Percentiles rank a stretch among this genome's conserved stretches.
phyloP scores from a whole-genome alignment of 2,888 invertebrate genomes.

The Clunio marinus region DNA sequence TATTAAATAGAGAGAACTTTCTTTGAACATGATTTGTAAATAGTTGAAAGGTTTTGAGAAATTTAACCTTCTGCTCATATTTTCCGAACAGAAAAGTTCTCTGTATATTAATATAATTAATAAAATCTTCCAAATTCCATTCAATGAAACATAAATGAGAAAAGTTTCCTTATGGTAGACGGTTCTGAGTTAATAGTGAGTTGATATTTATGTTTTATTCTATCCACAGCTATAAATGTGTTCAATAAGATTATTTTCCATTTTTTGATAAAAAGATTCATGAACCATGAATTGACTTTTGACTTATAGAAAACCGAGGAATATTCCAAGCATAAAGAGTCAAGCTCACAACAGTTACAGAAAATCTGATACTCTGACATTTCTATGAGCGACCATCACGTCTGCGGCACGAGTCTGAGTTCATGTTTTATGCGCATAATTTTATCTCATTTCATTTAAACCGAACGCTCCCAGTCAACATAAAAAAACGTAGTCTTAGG shows the following conservation, averaged over 20 bases:
- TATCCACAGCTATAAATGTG: neutral
- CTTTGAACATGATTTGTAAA: too few species aligned
- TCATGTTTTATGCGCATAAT: constrained; percentile 30
- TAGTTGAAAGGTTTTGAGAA: too few species aligned
- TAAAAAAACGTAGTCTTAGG: neutral
- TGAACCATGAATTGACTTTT: constrained; percentile 4
- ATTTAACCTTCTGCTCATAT: too few species aligned
- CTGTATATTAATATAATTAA: neutral
- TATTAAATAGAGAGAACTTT: too few species aligned
- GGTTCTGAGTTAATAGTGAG: neutral
- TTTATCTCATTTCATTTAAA: constrained; percentile 17
- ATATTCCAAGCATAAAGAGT: neutral
- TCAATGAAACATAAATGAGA: neutral
- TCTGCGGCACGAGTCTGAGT: neutral
- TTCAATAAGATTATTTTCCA: too few species aligned
- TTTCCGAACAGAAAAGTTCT: too few species aligned
- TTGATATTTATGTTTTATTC: neutral
- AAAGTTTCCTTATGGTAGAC: neutral
- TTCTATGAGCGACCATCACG: neutral
- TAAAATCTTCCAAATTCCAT: neutral
- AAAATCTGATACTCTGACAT: neutral
- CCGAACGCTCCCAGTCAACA: neutral
- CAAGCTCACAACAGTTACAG: neutral
- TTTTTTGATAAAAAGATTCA: too few species aligned
- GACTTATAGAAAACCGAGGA: too few species aligned